Evolutionary conservation across 64 coral and sea anemone species (phyloP), one percentile per base, ranked within the genome.

Genomic region (Montipora efflorescens): DNA sequence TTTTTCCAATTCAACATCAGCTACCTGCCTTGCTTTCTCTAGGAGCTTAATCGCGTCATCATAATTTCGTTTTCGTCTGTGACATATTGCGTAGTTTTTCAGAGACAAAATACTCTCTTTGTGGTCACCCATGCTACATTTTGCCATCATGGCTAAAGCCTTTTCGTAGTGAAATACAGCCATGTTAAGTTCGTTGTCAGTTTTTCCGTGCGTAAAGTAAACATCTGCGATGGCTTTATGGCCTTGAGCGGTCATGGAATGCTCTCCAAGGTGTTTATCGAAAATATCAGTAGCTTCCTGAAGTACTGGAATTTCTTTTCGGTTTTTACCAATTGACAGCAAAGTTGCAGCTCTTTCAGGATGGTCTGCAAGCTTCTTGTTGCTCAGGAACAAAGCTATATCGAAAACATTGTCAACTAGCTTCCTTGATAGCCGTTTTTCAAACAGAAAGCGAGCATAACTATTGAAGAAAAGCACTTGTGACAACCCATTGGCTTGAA

Each of bases 401-500:
- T 58, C 59, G 18, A 87, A 66, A 19, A 44, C 81, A n/a, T n/a
- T n/a, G n/a, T n/a, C n/a, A n/a, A n/a, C n/a, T n/a, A n/a, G n/a
- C n/a, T n/a, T n/a, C n/a, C n/a, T n/a, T n/a, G n/a, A n/a, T n/a
- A n/a, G n/a, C 59, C 51, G 20, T 69, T 22, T 8, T 20, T 8
- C 81, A 19, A 43, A 45, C 55, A 78, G 82, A 52, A 87, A 87
- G 57, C 82, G 82, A 19, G 85, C 66, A 8, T 93, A 72, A 23
- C 81, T 86, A 13, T 92, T 92, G 1, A 83, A 79, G 69, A 91
- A 91, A 45, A 61, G 28, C 3, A 93, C 57, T 19, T 70, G 55
- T 19, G 91, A 62, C 57, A 79, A 67, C 9, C 85, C 67, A 2
- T 67, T 67, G 14, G 74, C 44, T 46, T 59, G 12, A 79, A 93